A percentile compares a stretch with the other conserved stretches of the same genome.
These are phyloP conservation scores for Cydia amplana DNA, from an alignment of 1,140 invertebrate species.

Conservation along the genomic window DNA sequence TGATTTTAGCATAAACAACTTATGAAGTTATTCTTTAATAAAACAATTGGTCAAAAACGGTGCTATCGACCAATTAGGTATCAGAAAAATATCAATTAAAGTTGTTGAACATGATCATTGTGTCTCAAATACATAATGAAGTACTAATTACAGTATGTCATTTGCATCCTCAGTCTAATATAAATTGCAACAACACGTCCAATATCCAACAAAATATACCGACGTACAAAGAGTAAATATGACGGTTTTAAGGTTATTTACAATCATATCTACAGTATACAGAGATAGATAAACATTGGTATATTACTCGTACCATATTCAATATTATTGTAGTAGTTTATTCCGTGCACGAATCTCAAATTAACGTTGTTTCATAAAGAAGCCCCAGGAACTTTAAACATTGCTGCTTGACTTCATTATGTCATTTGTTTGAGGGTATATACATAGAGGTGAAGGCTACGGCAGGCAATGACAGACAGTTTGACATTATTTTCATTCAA, in stretches of 20 bases:
- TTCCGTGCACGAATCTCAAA: constrained; percentile 62
- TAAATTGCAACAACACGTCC: constrained; percentile 33
- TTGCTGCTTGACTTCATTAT: background rate
- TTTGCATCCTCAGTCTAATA: background rate
- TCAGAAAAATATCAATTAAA: background rate
- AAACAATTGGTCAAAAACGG: background rate
- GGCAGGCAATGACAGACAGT: background rate
- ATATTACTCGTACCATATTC: constrained; percentile 28
- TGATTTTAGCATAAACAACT: background rate
- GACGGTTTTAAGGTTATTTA: constrained; percentile 25
- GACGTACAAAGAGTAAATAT: constrained; percentile 29
- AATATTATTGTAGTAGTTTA: constrained; percentile 41
- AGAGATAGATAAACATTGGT: constrained; percentile 28
- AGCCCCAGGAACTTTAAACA: background rate
- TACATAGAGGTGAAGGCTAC: background rate
- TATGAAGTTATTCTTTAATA: background rate
- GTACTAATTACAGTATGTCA: background rate
- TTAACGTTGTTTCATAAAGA: constrained; percentile 24
- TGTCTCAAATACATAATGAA: background rate
- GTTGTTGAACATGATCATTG: background rate
- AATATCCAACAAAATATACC: constrained; percentile 43
- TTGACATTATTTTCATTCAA: background rate
- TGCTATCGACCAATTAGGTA: background rate
- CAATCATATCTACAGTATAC: constrained; percentile 31
- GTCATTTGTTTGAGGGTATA: background rate